phyloP scores from a whole-genome alignment of 1,140 invertebrate genomes.

The Nymphalis io region DNA sequence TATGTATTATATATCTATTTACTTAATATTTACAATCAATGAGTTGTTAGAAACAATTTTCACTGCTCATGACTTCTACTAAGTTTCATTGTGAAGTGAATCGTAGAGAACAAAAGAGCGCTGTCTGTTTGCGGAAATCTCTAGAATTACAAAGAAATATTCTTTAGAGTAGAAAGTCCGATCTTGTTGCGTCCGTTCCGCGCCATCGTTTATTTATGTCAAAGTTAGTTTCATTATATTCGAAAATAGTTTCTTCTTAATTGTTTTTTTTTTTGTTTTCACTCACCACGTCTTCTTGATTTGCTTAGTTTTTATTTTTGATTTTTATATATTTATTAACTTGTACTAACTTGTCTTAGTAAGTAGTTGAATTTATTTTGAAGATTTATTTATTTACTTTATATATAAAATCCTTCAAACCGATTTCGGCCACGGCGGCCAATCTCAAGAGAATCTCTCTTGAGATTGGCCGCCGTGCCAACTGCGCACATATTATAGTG shows the following conservation, averaged over 20 bases:
- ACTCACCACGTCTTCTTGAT: too few relatives aligned
- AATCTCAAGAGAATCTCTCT: too few relatives aligned
- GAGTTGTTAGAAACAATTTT: conserved; percentile 1
- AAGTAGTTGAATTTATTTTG: too few relatives aligned
- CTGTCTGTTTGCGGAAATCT: conserved; percentile 20
- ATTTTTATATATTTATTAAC: too few relatives aligned
- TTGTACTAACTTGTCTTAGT: too few relatives aligned
- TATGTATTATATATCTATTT: too few relatives aligned
- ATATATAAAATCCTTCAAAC: too few relatives aligned
- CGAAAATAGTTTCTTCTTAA: conserved; percentile 7
- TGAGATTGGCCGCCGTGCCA: too few relatives aligned
- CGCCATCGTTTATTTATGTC: conserved; percentile 24
- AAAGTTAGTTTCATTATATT: conserved; percentile 17
- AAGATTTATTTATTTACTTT: too few relatives aligned
- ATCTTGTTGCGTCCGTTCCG: conserved; percentile 12
- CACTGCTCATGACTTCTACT: conserved; percentile 8
- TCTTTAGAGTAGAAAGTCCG: conserved; percentile 10
- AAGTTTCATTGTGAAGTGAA: conserved; percentile 28
- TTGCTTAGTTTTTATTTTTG: too few relatives aligned
- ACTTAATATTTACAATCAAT: not conserved
- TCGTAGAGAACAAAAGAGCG: conserved; percentile 23
- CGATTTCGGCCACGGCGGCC: too few relatives aligned
- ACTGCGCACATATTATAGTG: too few relatives aligned
- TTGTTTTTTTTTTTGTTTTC: not conserved
- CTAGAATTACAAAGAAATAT: conserved; percentile 23